phyloP scores from a whole-genome alignment of 1,140 invertebrate species.

The Drosophila pandora region DNA sequence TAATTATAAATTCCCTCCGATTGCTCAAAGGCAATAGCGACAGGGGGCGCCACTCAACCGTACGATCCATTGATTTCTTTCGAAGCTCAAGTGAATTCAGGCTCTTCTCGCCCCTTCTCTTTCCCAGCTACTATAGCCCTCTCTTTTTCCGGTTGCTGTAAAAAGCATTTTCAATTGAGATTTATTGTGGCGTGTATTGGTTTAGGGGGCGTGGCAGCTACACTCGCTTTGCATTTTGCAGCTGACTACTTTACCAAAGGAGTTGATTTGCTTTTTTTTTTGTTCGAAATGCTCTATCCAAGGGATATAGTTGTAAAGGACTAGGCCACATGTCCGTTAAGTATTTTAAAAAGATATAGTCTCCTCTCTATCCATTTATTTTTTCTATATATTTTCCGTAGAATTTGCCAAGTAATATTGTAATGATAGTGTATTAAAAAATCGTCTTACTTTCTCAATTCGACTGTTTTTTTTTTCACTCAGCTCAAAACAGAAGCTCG shows the following conservation, averaged over 20 bases:
- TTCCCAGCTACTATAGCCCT: background rate
- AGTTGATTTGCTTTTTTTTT: constrained; percentile 8
- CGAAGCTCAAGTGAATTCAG: constrained; percentile 61
- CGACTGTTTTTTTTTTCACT: constrained; percentile 28
- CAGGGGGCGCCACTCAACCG: constrained; percentile 58
- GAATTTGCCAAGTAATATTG: background rate
- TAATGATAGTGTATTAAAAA: constrained; percentile 10
- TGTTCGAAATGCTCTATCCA: background rate
- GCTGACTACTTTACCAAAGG: constrained; percentile 43
- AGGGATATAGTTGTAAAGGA: background rate
- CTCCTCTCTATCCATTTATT: too few relatives aligned
- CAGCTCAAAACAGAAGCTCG: constrained; percentile 56
- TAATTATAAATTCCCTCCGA: constrained; percentile 76
- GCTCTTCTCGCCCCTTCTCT: constrained; percentile 9
- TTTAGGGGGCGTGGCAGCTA: constrained; percentile 39
- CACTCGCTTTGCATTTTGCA: constrained; percentile 75
- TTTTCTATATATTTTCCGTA: too few relatives aligned
- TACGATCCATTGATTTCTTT: constrained; percentile 78
- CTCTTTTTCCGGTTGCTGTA: constrained; percentile 29
- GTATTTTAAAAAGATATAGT: too few relatives aligned
- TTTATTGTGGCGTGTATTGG: constrained; percentile 78
- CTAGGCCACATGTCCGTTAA: background rate
- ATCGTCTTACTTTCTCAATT: background rate
- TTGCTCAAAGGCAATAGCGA: constrained; percentile 63
- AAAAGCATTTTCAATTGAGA: constrained; percentile 81